Percentiles rank a stretch among this genome's conserved stretches.
phyloP scores from a whole-genome alignment of 2,797 vertebrate genomes.

The Todus mexicanus region DNA sequence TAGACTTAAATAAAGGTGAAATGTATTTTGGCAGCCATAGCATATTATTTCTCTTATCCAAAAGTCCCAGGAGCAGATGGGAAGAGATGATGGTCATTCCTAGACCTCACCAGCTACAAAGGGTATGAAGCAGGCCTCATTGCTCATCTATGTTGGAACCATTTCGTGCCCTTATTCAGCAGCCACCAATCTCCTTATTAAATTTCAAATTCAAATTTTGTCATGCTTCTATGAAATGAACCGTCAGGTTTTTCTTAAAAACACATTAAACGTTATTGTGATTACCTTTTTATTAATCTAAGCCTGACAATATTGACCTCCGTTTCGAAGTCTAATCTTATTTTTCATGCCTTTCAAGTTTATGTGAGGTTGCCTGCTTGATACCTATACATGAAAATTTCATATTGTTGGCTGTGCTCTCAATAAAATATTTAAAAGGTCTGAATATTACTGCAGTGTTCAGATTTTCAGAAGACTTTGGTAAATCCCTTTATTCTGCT shows the following conservation, averaged over 20 bases:
- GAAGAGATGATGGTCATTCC: not conserved
- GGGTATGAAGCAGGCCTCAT: not conserved
- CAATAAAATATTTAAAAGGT: conserved; percentile 77
- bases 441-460: conserved; percentile 66
- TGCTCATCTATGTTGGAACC: not conserved
- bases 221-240: not conserved
- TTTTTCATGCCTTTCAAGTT: conserved; percentile 69
- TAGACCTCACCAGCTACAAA: not conserved
- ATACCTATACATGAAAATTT: conserved; percentile 78
- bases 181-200: not conserved
- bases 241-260: conserved; percentile 1
- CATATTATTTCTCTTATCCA: not conserved
- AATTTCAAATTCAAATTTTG: not conserved
- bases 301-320: conserved; percentile 36
- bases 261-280: not conserved
- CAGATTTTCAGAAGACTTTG: conserved; percentile 60
- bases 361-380: conserved; percentile 55
- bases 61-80: not conserved
- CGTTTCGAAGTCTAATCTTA: conserved; percentile 47
- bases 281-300: conserved; percentile 17
- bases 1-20: not conserved
- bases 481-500: conserved; percentile 52
- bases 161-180: not conserved
- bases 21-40: not conserved
- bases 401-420: conserved; percentile 72